A percentile compares a stretch with the other conserved stretches of the same genome.
phyloP scores from a whole-genome alignment of 2,888 invertebrate species.

The Leptopilina myrica region DNA sequence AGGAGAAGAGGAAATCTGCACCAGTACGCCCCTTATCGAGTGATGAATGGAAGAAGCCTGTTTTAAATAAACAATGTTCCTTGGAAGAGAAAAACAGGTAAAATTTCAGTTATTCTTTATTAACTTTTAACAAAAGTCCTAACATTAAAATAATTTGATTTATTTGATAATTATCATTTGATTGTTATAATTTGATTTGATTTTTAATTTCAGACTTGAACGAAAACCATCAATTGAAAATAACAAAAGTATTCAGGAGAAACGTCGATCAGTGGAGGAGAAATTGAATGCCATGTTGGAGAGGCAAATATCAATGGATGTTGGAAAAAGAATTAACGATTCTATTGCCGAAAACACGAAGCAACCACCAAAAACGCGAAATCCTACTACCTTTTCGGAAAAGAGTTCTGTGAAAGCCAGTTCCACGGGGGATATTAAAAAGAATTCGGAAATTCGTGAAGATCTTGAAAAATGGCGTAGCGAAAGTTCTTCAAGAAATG shows the following conservation, averaged over 20 bases:
- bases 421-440: slow-evolving; percentile 70
- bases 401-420: slow-evolving; percentile 64
- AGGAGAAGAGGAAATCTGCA: slow-evolving; percentile 73
- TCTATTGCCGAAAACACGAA: slow-evolving; percentile 55
- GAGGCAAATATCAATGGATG: slow-evolving; percentile 70
- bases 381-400: slow-evolving; percentile 52
- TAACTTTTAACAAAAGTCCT: too few species aligned
- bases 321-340: slow-evolving; percentile 62
- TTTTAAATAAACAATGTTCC: slow-evolving; percentile 66
- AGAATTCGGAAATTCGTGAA: slow-evolving; percentile 61
- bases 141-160: too few species aligned
- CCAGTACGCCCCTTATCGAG: slow-evolving; percentile 65
- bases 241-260: slow-evolving; percentile 69
- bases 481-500: slow-evolving; percentile 69
- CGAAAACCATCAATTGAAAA: slow-evolving; percentile 54
- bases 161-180: too few species aligned
- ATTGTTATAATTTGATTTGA: neutral
- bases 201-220: slow-evolving; percentile 44
- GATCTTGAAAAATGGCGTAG: slow-evolving; percentile 66
- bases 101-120: too few species aligned
- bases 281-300: slow-evolving; percentile 73
- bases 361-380: slow-evolving; percentile 49
- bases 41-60: slow-evolving; percentile 68
- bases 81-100: slow-evolving; percentile 69
- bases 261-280: slow-evolving; percentile 73